These are phyloP conservation scores for Pampusana beccarii DNA, from an alignment of 2,113 vertebrate species.

Conservation along the genomic window DNA sequence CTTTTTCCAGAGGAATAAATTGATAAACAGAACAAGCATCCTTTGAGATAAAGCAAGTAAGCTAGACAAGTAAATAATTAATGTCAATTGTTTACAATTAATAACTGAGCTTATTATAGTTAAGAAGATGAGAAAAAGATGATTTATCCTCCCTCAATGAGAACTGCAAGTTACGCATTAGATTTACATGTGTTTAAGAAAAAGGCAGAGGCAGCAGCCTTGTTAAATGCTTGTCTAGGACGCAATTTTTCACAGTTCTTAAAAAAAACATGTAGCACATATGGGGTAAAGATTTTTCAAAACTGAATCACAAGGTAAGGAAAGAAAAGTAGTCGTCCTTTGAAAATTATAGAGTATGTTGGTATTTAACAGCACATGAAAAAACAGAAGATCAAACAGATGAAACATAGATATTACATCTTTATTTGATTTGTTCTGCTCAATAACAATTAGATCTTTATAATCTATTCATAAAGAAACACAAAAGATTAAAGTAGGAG, in stretches of 20 bases:
- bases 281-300: neutral
- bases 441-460: neutral
- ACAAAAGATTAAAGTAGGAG: neutral
- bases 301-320: neutral
- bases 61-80: neutral
- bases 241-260: neutral
- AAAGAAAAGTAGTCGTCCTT: neutral
- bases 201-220: neutral
- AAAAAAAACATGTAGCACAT: neutral
- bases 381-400: neutral
- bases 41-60: neutral
- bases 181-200: neutral
- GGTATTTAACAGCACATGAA: neutral
- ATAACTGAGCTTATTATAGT: neutral
- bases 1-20: neutral
- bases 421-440: neutral
- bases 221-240: neutral
- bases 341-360: neutral
- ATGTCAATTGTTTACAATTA: neutral
- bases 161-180: neutral
- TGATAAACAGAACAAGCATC: neutral
- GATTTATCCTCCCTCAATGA: rapidly evolving
- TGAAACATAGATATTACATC: neutral
- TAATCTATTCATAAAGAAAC: neutral
- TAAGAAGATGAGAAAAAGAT: neutral